Evolutionary conservation across 2,888 invertebrate genomes (phyloP), one percentile per base, ranked within the genome.

Genomic region (Drosophila rellima): DNA sequence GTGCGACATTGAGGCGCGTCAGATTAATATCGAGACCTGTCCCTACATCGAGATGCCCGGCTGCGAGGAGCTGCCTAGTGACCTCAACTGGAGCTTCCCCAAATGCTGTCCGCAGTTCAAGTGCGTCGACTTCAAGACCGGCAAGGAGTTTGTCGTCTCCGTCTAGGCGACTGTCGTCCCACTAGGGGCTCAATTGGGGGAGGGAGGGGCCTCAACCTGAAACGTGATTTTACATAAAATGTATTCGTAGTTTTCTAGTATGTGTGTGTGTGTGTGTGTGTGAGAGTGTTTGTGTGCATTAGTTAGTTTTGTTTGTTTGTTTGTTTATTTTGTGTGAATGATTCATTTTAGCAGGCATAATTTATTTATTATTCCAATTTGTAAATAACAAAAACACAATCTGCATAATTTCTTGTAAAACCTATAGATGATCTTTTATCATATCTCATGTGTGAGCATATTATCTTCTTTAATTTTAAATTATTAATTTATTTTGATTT

Each of bases 21-120:
- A 88, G 59, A 92, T 92, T 64, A 90, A 91, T 71, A 92, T 92
- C 81, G 92, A 92, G 85, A 92, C 92, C 63, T 92, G 92, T 74
- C 92, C 92, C 66, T 89, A 83, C 54, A 82, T 92, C 63, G 92
- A 92, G 64, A 90, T 91, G 89, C 92, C 92, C 48, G 92, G 88
- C 68, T 92, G 92, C 80, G 91, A 92, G 80, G 91, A 92, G 82
- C 74, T 92, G 62, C 90, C 92, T 71, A 80, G 85, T 42, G 91
- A 92, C 80, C 83, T 88, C 62, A 87, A 84, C 72, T 91, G 91
- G 90, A 82, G 90, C 50, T 92, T 90, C 78, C 92, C 92, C 74
- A 92, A 92, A 71, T 92, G 92, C 55, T 92, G 92, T 81, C 91
- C 92, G 35, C 91, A 91, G 74, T 92, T 89, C 73, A 88, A 92